Base-by-base conservation (phyloP, 2,113 vertebrate species). In the Actenoides hombroni region DNA sequence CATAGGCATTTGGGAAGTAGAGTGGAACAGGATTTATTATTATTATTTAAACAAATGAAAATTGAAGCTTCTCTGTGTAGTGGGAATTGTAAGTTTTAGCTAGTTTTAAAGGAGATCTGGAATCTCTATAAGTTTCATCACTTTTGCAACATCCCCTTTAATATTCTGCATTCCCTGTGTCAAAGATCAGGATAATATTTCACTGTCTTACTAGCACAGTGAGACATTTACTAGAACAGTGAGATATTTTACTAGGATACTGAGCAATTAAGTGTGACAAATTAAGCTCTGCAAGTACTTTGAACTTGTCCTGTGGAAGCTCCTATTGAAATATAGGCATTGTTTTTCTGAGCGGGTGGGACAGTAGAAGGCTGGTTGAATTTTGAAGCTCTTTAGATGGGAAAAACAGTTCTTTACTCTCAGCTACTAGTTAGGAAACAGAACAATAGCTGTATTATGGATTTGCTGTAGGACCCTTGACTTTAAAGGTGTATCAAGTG, bases 381-480 rank as follows among this genome's bases (percentile, higher is more conserved):
- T 85, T 92, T 79, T 73, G 48, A 86, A 92, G 70, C 29, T 63
- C 25, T 78, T 86, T 64, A 91, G 67, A 5, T 24, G 64, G 35
- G 53, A 89, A 88, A 84, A 61, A 12, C 31, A 33, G 40, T 63
- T 92, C 57, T 86, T 73, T 89, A 42, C 29, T 89, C 21, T 51
- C 39, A 69, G 31, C 28, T 78, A 16, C 57, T 73, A 71, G 80
- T 83, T 81, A 77, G 49, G 73, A 89, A 93, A 75, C 71, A 42
- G 49, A 93, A 93, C 77, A 81, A 90, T 59, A 78, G 74, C 57
- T 11, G 1, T 82, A 54, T 59, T 92, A 87, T 87, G 46, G 95
- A 83, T 91, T 95, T 92, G 81, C 75, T 95, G 68, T 78, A 85
- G 81, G 61, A 77, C 20, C 56, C 59, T 83, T 92, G 75, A 74